A percentile compares a stretch with the other conserved stretches of the same genome.
Evolutionary conservation across 2,113 vertebrate genomes (phyloP).

Genomic region (Urocolius indicus): DNA sequence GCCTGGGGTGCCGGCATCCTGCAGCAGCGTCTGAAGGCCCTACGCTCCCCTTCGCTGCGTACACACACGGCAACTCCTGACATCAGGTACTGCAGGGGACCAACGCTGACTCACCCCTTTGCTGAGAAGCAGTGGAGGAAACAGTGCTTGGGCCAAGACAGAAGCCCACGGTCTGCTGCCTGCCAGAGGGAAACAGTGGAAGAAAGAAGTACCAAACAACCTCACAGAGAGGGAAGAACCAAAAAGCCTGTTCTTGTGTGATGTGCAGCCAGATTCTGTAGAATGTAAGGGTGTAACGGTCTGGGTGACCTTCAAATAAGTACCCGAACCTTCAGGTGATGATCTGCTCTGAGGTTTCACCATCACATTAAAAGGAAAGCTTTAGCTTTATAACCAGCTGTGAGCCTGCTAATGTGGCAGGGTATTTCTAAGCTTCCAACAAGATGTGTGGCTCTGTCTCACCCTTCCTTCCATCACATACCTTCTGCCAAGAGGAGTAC

Average conservation of each 20-base stretch:
- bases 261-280: neutral
- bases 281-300: neutral
- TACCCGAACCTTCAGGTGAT: neutral
- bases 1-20: neutral
- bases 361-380: neutral
- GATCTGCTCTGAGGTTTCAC: neutral
- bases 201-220: neutral
- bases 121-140: neutral
- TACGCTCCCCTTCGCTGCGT: neutral
- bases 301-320: neutral
- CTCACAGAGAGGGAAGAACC: neutral
- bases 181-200: neutral
- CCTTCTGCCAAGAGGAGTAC: neutral
- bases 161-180: neutral
- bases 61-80: neutral
- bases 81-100: neutral
- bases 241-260: neutral
- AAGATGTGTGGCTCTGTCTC: neutral
- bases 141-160: neutral
- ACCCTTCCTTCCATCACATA: neutral
- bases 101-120: neutral
- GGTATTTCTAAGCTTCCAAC: neutral
- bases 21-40: neutral
- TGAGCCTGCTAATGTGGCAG: neutral
- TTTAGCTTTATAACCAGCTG: neutral